Evolutionary conservation across 2,113 vertebrate genomes (phyloP).

Genomic region (Brachyistius frenatus): DNA sequence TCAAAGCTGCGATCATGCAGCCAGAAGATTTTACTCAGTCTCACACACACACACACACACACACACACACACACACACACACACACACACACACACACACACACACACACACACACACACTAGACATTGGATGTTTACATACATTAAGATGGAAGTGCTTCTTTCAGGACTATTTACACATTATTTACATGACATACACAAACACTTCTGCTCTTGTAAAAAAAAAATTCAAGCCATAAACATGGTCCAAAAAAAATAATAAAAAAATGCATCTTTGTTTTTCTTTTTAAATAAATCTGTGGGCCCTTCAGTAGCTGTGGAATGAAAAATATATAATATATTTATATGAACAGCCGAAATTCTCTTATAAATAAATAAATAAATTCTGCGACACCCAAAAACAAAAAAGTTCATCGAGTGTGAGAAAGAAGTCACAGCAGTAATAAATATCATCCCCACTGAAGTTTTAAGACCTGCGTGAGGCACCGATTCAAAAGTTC

Average conservation of each 20-base stretch:
- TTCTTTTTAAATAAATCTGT: constrained; percentile 79
- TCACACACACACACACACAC: constrained; percentile 40
- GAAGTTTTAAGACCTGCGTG: constrained; percentile 71
- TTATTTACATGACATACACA: constrained; percentile 73
- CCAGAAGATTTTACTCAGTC: constrained; percentile 53
- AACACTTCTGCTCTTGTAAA: constrained; percentile 71
- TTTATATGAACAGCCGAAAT: constrained; percentile 74
- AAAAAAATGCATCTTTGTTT: constrained; percentile 1
- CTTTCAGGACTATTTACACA: constrained; percentile 78
- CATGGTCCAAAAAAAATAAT: constrained; percentile 64
- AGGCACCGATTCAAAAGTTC: constrained; percentile 64
- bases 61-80: constrained; percentile 59
- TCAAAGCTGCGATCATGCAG: constrained; percentile 80
- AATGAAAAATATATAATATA: constrained; percentile 78
- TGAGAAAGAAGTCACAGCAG: constrained; percentile 59
- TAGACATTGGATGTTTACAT: constrained; percentile 80
- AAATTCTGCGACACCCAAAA: constrained; percentile 74
- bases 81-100: constrained; percentile 68
- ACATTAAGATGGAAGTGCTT: constrained; percentile 83
- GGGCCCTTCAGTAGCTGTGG: constrained; percentile 85
- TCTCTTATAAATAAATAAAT: constrained; percentile 97
- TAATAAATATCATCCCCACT: constrained; percentile 77
- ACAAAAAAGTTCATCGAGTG: constrained; percentile 58
- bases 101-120: constrained; percentile 75
- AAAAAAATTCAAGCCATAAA: constrained; percentile 76